Evolutionary conservation across 2,888 invertebrate species (phyloP).

Genomic region (Ellobium chinense): DNA sequence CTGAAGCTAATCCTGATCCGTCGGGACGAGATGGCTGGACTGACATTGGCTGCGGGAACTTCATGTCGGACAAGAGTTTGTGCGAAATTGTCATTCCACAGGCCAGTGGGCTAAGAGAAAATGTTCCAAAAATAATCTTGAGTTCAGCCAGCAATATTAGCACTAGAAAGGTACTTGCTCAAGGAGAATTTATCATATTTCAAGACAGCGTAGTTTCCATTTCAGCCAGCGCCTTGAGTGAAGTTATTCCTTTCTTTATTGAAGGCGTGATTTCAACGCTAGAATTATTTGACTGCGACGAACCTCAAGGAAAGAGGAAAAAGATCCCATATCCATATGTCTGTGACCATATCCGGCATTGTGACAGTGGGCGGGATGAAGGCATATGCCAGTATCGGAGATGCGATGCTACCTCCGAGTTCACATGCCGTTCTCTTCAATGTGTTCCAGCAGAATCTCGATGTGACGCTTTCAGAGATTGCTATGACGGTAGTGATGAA

Average conservation of each 20-base stretch:
- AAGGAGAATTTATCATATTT: neutral
- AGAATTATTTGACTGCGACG: slow-evolving; percentile 7
- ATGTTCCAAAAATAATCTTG: neutral
- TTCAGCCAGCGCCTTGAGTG: neutral
- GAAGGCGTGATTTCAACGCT: neutral
- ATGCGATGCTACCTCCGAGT: neutral
- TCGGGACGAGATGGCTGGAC: too few species aligned
- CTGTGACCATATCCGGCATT: slow-evolving; percentile 9
- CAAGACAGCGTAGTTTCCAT: neutral
- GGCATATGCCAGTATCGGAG: neutral
- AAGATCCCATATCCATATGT: neutral
- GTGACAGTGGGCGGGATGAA: slow-evolving; percentile 11
- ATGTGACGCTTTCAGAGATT: slow-evolving; percentile 14
- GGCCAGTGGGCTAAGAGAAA: neutral
- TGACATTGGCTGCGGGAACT: neutral
- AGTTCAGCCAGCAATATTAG: neutral
- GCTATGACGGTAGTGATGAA: slow-evolving; percentile 21
- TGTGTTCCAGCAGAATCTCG: neutral
- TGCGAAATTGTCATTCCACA: neutral
- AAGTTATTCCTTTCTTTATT: neutral
- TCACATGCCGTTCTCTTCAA: neutral
- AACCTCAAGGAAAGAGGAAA: neutral
- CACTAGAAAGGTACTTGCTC: neutral
- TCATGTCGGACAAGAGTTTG: neutral
- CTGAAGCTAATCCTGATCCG: too few species aligned